Base-by-base conservation (phyloP, 2,888 invertebrate species). In the Polia nebulosa region DNA sequence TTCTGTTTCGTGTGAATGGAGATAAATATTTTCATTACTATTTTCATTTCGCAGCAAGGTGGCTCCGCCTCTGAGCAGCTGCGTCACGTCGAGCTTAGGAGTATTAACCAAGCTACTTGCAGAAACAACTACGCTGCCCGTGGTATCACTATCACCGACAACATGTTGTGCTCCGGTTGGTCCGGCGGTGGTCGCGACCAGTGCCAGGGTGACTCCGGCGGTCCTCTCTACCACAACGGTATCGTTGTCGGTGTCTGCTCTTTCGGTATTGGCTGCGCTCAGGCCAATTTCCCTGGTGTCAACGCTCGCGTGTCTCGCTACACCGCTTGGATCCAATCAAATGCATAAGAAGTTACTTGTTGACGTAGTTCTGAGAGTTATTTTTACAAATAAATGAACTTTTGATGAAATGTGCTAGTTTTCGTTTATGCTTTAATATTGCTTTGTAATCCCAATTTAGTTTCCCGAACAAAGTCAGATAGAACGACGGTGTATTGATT, bases 141-240 rank as follows among this genome's bases (percentile, higher is more conserved):
- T 5, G 83, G 85, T 29, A 60, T 61, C 1, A 11, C 63, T 3
- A 63, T 91, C 32, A 90, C 85, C n/a, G 87, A 80, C 66, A 90
- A 90, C 76, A 91, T 91, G 91, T 20, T 91, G 74, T 91, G 91
- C 79, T 83, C 88, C 15, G 91, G 91, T 13, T 87, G 87, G 85
- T 64, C 87, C 5, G 80, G 85, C 5, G 90, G 89, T 2, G 90
- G 90, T 36, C 87, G 89, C 20, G 89, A 87, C 72, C 87, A 88
- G 70, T 91, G 91, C 83, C 83, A 83, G 61, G 89, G 87, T 55
- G 92, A 92, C 75, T 88, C 89, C n/a, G 92, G 92, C 3, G 89
- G 92, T 59, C 91, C 92, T 20, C 87, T 92, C 25, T 85, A 89
- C 80, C 91, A 91, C 81, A 87, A 89, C 66, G 68, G 76, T 32